Conservation (phyloP, 2,113 vertebrate species). For the Crotalus tigris region DNA sequence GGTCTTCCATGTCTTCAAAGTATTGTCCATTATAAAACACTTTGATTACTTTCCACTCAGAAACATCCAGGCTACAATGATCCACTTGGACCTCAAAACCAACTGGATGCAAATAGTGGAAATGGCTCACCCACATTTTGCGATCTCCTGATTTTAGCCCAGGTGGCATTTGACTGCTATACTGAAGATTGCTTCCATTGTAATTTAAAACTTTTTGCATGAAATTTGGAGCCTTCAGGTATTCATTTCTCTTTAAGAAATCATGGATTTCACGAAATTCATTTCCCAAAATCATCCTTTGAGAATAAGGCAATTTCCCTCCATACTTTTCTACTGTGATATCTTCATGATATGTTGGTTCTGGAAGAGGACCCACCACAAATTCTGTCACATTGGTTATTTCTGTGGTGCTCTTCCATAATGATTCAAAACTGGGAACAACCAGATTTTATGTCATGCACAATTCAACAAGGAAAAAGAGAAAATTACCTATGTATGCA, state of each 20-base stretch:
- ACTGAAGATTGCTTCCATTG: neutral
- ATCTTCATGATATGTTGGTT: neutral
- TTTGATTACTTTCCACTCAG: neutral
- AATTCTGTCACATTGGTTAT: neutral
- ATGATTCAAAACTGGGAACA: neutral
- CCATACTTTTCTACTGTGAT: conserved; percentile 5
- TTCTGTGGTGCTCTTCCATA: neutral
- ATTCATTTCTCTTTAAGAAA: conserved; percentile 16
- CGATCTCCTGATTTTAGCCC: conserved; percentile 38
- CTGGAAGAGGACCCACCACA: conserved; percentile 1
- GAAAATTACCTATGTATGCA: neutral
- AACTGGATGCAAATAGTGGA: neutral
- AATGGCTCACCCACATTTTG: conserved; percentile 32
- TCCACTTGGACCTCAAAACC: neutral
- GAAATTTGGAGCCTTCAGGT: conserved; percentile 23
- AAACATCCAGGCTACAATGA: neutral
- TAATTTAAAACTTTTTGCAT: conserved; percentile 34
- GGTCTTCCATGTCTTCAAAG: neutral
- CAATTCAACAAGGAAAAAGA: neutral
- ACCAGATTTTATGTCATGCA: neutral
- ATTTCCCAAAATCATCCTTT: neutral
- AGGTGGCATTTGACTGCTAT: neutral
- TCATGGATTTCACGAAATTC: neutral
- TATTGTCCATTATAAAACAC: conserved; percentile 14
- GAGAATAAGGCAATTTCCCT: neutral